These are phyloP conservation scores for Coptodon bakossiorum DNA, from an alignment of 2,113 vertebrate genomes.

Conservation along the genomic window DNA sequence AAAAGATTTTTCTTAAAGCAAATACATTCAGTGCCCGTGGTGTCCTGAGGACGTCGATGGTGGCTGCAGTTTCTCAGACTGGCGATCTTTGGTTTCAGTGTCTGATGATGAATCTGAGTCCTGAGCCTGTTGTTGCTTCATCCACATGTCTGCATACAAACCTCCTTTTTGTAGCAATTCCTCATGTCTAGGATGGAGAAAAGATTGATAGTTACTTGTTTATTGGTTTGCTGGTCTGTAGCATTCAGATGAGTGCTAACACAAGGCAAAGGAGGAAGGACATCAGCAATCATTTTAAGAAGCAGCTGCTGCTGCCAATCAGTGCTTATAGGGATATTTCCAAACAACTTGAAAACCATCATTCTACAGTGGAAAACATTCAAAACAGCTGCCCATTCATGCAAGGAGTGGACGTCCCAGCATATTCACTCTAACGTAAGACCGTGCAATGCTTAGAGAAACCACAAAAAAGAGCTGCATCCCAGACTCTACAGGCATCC, in stretches of 20 bases:
- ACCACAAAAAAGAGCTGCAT: not conserved
- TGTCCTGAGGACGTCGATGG: slow-evolving; percentile 30
- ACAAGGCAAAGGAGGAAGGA: no score
- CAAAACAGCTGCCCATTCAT: no score
- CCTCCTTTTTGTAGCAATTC: not conserved
- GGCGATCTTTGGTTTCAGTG: slow-evolving; percentile 67
- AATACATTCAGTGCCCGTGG: slow-evolving; percentile 37
- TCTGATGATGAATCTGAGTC: slow-evolving; percentile 72
- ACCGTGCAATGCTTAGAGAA: no score
- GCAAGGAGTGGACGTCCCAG: no score
- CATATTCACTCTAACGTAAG: no score
- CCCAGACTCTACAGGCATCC: not conserved
- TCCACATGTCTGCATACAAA: not conserved
- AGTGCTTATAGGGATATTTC: no score
- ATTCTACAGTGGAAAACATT: no score
- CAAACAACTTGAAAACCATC: no score
- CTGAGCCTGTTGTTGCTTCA: slow-evolving; percentile 35
- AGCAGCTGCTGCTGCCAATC: no score
- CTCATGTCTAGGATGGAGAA: not conserved
- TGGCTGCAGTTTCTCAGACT: slow-evolving; percentile 78
- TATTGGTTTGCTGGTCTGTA: no score
- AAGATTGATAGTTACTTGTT: not conserved
- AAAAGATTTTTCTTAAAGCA: not conserved
- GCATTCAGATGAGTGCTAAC: no score
- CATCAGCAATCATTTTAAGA: no score